These are phyloP conservation scores for Eueremaeus valkanovi DNA, from an alignment of 2,888 invertebrate species.

Conservation along the genomic window DNA sequence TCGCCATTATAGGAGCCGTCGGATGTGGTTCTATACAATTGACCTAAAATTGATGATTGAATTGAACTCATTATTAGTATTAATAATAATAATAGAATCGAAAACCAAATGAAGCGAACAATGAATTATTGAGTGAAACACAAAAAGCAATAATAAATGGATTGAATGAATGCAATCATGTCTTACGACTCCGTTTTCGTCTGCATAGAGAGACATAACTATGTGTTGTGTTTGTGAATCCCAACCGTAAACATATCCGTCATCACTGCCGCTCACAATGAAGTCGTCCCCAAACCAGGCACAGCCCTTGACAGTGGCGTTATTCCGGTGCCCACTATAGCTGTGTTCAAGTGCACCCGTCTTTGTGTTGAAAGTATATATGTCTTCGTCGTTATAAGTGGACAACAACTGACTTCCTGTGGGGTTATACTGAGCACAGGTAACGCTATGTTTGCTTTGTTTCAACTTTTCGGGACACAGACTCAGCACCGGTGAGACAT, in stretches of 20 bases:
- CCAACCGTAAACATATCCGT: conserved; percentile 81
- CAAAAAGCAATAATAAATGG: conserved; percentile 19
- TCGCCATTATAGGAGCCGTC: conserved; percentile 75
- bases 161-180: conserved; percentile 25
- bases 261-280: conserved; percentile 88
- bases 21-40: conserved; percentile 92
- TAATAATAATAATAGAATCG: too few relatives aligned
- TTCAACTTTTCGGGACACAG: conserved; percentile 27
- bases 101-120: too few relatives aligned
- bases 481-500: neutral
- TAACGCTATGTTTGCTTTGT: conserved; percentile 14
- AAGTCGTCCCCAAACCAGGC: conserved; percentile 60
- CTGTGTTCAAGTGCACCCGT: conserved; percentile 58
- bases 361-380: conserved; percentile 75
- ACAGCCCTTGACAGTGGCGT: conserved; percentile 52
- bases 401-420: conserved; percentile 66
- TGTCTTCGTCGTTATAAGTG: conserved; percentile 89
- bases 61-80: too few relatives aligned
- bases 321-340: conserved; percentile 63
- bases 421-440: conserved; percentile 19
- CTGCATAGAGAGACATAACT: conserved; percentile 80
- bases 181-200: conserved; percentile 57
- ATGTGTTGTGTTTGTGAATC: conserved; percentile 79
- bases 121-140: too few relatives aligned
- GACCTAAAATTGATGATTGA: conserved; percentile 61